Conservation (phyloP, 2,888 invertebrate species). For the Clostera curtula region DNA sequence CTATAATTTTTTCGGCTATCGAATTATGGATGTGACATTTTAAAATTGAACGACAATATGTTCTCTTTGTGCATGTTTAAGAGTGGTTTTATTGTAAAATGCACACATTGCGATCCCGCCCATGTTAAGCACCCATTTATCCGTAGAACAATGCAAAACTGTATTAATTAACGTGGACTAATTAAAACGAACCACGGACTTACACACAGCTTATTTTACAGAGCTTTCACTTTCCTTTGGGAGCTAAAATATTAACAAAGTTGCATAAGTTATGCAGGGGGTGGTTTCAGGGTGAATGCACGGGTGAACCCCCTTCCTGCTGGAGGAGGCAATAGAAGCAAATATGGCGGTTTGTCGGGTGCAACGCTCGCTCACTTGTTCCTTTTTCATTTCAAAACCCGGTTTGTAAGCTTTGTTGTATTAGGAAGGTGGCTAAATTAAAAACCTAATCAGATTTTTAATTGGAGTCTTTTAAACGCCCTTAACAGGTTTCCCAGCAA, state of each 20-base stretch:
- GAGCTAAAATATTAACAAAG: constrained; percentile 63
- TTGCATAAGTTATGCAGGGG: constrained; percentile 58
- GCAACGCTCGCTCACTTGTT: constrained; percentile 33
- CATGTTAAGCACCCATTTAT: no score
- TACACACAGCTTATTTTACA: constrained; percentile 19
- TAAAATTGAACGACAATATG: no score
- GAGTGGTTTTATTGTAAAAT: no score
- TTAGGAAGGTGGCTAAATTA: no score
- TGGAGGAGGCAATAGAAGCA: constrained; percentile 23
- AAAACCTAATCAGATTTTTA: no score
- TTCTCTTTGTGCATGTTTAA: no score
- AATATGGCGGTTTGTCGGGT: constrained; percentile 30
- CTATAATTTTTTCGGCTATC: no score
- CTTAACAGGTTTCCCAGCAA: no score
- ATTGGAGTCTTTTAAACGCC: no score
- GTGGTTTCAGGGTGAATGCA: constrained; percentile 40
- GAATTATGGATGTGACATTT: no score
- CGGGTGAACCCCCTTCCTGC: constrained; percentile 17
- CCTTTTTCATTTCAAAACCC: constrained; percentile 16
- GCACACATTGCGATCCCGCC: no score
- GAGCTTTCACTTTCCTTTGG: constrained; percentile 61
- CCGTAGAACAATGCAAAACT: not conserved
- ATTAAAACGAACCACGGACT: constrained; percentile 17
- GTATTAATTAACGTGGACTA: constrained; percentile 10
- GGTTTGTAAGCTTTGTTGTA: not conserved